Base-by-base conservation (phyloP, 2,888 invertebrate genomes). In the Quadriops clusia region DNA sequence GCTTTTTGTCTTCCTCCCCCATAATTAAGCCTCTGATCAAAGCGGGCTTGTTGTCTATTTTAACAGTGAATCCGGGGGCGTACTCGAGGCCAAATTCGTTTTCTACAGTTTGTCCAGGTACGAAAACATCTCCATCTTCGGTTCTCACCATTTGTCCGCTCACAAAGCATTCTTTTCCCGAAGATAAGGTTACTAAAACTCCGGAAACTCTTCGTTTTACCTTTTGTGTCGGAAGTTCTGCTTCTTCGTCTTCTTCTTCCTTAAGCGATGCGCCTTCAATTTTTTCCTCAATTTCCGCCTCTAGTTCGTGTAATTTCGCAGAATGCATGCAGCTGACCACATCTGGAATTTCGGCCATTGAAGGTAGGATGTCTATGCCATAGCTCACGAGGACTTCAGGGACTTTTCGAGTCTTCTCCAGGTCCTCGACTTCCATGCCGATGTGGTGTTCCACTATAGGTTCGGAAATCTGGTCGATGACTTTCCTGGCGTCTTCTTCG, bases 21-120 rank as follows among this genome's bases (percentile, higher is more conserved):
- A 81, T 63, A 39, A 79, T 71, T 45, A 79, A 74, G 2, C 83
- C 84, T n/a, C 80, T 77, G 39, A 83, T 69, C 10, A 83, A 61
- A 14, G 72, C 67, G 1, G 77, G 75, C 14, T 78, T 77, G 24
- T 68, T 64, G 12, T 77, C 74, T 2, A 78, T 73, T 43, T 70
- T 69, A 8, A 83, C 69, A 22, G 74, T 78, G 36, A 82, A 66
- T 2, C 83, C 83, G 11, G 83, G 80, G 18, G 79, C 72, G 54
- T 83, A 84, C 28, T 71, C 61, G 7, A 68, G 64, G 0, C 81
- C 81, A 35, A 65, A 63, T 25, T 77, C 74, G 3, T 78, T 80
- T 42, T 73, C 67, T 5, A 82, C 62, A 1, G 80, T 77, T 57
- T 81, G 80, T 3, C 83, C 83, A 0, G 83, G 80, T 8, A 82